Conservation (phyloP, 1,140 invertebrate genomes). For the Cotesia typhae region DNA sequence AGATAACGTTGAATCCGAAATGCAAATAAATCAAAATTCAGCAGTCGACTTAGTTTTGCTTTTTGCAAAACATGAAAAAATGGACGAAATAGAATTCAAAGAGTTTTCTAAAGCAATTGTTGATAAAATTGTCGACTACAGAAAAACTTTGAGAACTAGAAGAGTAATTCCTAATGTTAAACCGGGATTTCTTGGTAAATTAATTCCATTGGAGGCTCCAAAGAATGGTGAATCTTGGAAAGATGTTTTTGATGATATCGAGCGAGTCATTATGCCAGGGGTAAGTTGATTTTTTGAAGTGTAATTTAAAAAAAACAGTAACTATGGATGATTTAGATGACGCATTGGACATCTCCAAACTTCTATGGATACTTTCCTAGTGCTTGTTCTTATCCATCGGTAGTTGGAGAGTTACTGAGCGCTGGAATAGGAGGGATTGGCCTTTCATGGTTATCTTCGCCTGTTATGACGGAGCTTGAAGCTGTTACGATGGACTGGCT, state of each 20-base stretch:
- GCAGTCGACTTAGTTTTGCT: too few species aligned
- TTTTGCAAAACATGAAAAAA: slow-evolving; percentile 47
- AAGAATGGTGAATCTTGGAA: slow-evolving; percentile 81
- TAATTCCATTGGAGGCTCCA: slow-evolving; percentile 81
- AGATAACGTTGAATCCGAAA: too few species aligned
- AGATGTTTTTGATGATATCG: slow-evolving; percentile 83
- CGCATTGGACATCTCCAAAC: slow-evolving; percentile 93
- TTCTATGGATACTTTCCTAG: slow-evolving; percentile 95
- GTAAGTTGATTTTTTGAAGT: slow-evolving; percentile 59
- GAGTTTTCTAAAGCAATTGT: slow-evolving; percentile 79
- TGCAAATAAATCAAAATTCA: too few species aligned
- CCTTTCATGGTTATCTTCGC: slow-evolving; percentile 94
- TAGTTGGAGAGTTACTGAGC: slow-evolving; percentile 88
- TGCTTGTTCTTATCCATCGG: slow-evolving; percentile 83
- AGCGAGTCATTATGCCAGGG: slow-evolving; percentile 86
- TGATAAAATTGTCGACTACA: slow-evolving; percentile 82
- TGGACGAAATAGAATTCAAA: slow-evolving; percentile 77
- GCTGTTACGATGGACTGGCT: slow-evolving; percentile 95
- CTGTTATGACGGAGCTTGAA: slow-evolving; percentile 95
- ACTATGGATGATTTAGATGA: slow-evolving; percentile 70
- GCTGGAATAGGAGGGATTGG: slow-evolving; percentile 86
- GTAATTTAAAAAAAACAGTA: background rate
- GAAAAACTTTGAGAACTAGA: slow-evolving; percentile 57
- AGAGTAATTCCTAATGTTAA: slow-evolving; percentile 78
- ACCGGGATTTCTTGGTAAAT: slow-evolving; percentile 79